phyloP scores from a whole-genome alignment of 2,888 invertebrate species.

The Callyntrura guangdongensis region DNA sequence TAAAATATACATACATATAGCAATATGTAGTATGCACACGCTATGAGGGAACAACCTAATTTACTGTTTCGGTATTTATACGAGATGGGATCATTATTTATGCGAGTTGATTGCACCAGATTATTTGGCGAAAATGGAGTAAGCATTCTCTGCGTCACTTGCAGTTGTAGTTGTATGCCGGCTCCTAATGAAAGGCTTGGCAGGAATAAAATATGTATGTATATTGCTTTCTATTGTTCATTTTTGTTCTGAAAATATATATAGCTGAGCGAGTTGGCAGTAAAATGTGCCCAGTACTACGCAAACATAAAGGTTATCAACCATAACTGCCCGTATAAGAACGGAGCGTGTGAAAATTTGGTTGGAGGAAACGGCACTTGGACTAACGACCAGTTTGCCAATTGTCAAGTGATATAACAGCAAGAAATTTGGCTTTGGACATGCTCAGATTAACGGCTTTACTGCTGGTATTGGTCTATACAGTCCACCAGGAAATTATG shows the following conservation, averaged over 20 bases:
- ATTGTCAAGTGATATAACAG: slow-evolving; percentile 47
- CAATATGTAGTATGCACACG: not conserved
- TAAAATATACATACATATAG: not conserved
- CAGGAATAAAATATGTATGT: not conserved
- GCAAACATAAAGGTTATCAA: slow-evolving; percentile 45
- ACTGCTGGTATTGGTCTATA: slow-evolving; percentile 51
- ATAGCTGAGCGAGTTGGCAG: slow-evolving; percentile 53
- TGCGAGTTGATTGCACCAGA: not conserved
- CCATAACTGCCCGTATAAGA: slow-evolving; percentile 52
- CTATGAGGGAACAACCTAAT: not conserved
- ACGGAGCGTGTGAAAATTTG: slow-evolving; percentile 62
- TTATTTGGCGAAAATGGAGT: not conserved
- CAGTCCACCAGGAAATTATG: slow-evolving; percentile 63
- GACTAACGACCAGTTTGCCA: slow-evolving; percentile 59
- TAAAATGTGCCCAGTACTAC: slow-evolving; percentile 65
- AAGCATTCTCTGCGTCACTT: slow-evolving; percentile 19
- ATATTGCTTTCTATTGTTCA: not conserved
- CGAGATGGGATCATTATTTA: not conserved
- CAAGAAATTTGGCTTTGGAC: slow-evolving; percentile 55
- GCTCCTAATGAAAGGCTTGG: no score
- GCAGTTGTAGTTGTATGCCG: not conserved
- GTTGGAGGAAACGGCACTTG: slow-evolving; percentile 50
- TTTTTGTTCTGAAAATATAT: not conserved
- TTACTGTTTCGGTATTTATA: not conserved
- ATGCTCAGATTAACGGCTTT: slow-evolving; percentile 35